phyloP scores from a whole-genome alignment of 2,113 vertebrate genomes.

The Acinonyx jubatus region DNA sequence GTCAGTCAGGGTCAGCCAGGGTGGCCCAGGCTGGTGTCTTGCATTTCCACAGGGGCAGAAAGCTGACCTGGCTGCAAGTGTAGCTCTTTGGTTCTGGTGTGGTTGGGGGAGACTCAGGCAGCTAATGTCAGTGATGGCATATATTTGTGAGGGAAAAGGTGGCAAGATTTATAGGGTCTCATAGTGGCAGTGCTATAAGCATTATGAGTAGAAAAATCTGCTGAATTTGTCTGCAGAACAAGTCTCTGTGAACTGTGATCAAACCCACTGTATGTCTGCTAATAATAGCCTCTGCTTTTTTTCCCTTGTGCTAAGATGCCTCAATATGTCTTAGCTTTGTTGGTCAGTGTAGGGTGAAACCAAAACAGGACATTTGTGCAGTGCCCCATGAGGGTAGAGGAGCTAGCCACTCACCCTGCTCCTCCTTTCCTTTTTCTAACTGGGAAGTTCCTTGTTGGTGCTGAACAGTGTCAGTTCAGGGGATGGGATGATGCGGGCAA shows the following conservation, averaged over 20 bases:
- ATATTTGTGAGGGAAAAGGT: not conserved
- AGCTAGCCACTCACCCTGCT: not conserved
- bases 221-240: not conserved
- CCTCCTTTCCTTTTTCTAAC: not conserved
- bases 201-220: not conserved
- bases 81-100: not conserved
- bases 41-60: not conserved
- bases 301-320: not conserved
- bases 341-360: not conserved
- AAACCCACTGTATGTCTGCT: not conserved
- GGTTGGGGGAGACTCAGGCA: not conserved
- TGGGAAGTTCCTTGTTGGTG: not conserved
- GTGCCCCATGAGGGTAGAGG: not conserved
- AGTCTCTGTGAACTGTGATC: not conserved
- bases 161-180: not conserved
- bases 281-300: not conserved
- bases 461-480: not conserved
- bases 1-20: not conserved
- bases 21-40: not conserved
- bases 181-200: not conserved
- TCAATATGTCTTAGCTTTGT: not conserved
- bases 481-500: not conserved
- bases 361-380: not conserved
- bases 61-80: not conserved
- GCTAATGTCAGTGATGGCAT: not conserved